A percentile compares a stretch with the other conserved stretches of the same genome.
Evolutionary conservation across 2,797 vertebrate species (phyloP).

Genomic region (Epinephelus coioides): DNA sequence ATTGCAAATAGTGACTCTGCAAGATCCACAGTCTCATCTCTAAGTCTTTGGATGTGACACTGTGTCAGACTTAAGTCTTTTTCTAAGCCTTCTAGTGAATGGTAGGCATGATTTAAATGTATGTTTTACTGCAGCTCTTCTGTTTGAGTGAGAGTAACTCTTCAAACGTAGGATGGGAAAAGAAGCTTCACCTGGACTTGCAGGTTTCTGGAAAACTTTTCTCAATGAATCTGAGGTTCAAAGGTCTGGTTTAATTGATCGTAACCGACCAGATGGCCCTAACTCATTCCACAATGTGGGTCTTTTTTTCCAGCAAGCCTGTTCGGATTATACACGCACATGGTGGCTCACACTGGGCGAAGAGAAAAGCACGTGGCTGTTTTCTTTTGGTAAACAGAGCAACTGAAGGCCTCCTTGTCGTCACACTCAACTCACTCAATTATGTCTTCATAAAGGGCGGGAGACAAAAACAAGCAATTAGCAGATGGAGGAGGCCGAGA

Average conservation of each 20-base stretch:
- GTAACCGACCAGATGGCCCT: constrained; percentile 51
- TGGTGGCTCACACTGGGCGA: constrained; percentile 34
- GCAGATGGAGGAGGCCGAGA: constrained; percentile 73
- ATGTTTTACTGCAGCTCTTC: neutral
- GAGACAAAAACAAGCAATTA: constrained; percentile 88
- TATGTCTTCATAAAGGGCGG: constrained; percentile 73
- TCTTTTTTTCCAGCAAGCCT: constrained; percentile 19
- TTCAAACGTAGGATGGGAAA: constrained; percentile 3
- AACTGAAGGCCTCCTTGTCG: constrained; percentile 75
- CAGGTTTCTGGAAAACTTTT: constrained; percentile 27
- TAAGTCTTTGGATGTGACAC: no score
- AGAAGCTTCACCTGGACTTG: neutral
- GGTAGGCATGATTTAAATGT: no score
- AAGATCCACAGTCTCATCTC: no score
- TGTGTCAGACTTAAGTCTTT: no score
- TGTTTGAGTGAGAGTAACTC: neutral
- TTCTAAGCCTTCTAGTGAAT: no score
- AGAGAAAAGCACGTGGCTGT: constrained; percentile 69
- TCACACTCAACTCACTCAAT: constrained; percentile 79
- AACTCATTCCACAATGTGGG: constrained; percentile 32
- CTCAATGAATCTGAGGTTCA: constrained; percentile 26
- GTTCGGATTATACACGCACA: constrained; percentile 54
- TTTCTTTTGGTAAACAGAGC: constrained; percentile 72
- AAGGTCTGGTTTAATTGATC: constrained; percentile 49
- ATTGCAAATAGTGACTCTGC: no score